Conservation (phyloP, 1,140 invertebrate species). For the Pogonomyrmex barbatus region DNA sequence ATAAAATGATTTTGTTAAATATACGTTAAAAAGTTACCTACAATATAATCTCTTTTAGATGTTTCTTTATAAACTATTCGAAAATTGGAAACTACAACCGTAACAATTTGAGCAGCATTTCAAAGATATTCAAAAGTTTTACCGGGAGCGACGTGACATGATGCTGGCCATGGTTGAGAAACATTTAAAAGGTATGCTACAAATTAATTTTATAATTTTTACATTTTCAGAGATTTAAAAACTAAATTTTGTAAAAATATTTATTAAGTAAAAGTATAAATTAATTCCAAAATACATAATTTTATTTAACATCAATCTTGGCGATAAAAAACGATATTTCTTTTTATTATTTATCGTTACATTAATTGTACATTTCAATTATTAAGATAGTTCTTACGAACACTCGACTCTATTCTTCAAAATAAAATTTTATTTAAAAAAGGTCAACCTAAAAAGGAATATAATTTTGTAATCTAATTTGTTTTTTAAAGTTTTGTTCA, state of each 20-base stretch:
- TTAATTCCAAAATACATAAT: background rate
- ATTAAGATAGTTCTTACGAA: background rate
- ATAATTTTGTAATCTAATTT: background rate
- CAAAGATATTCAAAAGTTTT: conserved; percentile 86
- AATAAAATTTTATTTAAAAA: background rate
- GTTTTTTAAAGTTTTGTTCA: background rate
- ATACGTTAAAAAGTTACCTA: background rate
- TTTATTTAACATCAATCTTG: background rate
- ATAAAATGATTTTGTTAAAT: background rate
- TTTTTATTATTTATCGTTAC: background rate
- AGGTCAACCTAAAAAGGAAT: background rate
- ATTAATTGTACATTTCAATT: background rate
- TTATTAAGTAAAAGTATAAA: background rate
- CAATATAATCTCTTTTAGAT: conserved; percentile 81
- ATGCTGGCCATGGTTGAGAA: conserved; percentile 86
- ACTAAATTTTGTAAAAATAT: background rate
- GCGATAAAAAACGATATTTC: background rate
- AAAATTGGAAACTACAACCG: conserved; percentile 85
- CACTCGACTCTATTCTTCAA: background rate
- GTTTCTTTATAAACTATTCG: conserved; percentile 85
- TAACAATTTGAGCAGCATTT: conserved; percentile 86
- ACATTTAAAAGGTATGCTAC: conserved; percentile 85
- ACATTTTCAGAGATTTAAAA: background rate
- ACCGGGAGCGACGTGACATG: conserved; percentile 85
- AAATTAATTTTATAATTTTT: conserved; percentile 8